phyloP scores from a whole-genome alignment of 2,797 vertebrate species.

The Danio kyathit region DNA sequence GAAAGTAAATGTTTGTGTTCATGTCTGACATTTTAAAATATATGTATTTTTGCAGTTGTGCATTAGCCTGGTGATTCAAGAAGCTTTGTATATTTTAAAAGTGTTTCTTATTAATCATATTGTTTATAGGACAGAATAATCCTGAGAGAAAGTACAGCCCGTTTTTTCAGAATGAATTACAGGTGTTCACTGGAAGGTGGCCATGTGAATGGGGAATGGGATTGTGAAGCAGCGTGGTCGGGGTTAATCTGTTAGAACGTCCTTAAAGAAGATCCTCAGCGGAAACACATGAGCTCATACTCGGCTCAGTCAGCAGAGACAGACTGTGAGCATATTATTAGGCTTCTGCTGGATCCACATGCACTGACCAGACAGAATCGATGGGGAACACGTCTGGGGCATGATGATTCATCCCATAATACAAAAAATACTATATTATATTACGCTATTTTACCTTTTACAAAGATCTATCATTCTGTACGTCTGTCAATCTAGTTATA shows the following conservation, averaged over 20 bases:
- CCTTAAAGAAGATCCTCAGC: slow-evolving; percentile 34
- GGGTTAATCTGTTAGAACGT: slow-evolving; percentile 34
- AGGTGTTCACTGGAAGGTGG: not conserved
- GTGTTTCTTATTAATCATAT: not conserved
- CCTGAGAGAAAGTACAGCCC: not conserved
- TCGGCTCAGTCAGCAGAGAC: slow-evolving; percentile 47
- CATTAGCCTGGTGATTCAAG: not conserved
- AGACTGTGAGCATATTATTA: slow-evolving; percentile 56
- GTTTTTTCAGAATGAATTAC: slow-evolving; percentile 18
- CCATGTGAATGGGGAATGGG: slow-evolving; percentile 36
- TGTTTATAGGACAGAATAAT: not conserved
- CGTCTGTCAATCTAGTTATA: too few species aligned
- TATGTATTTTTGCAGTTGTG: not conserved
- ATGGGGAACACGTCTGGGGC: not conserved
- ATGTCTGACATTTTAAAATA: not conserved
- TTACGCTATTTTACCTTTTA: too few species aligned
- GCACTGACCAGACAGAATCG: slow-evolving; percentile 17
- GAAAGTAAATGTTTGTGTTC: slow-evolving; percentile 27
- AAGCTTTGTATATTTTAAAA: not conserved
- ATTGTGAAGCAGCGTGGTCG: not conserved
- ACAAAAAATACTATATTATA: too few species aligned
- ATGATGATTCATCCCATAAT: too few species aligned
- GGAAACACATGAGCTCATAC: slow-evolving; percentile 9
- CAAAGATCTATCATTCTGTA: too few species aligned
- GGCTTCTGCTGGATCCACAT: slow-evolving; percentile 17